Percentiles rank a stretch among this genome's conserved stretches.
Conservation (phyloP, 2,113 vertebrate genomes). For the Prietella phreatophila region DNA sequence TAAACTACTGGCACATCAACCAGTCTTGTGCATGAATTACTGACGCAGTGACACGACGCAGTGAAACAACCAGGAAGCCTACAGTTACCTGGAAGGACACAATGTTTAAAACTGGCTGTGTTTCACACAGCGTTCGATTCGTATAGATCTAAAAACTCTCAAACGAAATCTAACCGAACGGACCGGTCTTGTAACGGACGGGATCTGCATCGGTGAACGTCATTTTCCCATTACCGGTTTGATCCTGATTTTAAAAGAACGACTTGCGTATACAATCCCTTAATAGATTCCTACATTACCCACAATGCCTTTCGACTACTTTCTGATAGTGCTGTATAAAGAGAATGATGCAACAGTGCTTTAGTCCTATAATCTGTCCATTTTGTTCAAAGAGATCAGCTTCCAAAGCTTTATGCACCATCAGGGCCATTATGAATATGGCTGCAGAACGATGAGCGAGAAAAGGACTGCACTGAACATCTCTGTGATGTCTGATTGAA, state of each 20-base stretch:
- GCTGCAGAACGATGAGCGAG: background rate
- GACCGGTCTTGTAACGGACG: no score
- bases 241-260: background rate
- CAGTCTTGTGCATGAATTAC: background rate
- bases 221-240: background rate
- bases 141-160: background rate
- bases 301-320: background rate
- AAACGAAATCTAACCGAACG: background rate
- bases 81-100: background rate
- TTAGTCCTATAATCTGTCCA: background rate
- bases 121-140: background rate
- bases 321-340: background rate
- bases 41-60: background rate
- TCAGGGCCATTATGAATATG: background rate
- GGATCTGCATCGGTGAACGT: background rate
- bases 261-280: background rate
- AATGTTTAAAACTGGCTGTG: background rate
- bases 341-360: background rate
- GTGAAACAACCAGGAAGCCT: background rate
- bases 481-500: background rate
- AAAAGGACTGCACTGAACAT: background rate
- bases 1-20: background rate
- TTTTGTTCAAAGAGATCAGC: background rate
- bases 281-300: background rate
- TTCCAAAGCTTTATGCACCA: background rate